phyloP scores from a whole-genome alignment of 2,113 vertebrate genomes.

The Halcyon malimbica region DNA sequence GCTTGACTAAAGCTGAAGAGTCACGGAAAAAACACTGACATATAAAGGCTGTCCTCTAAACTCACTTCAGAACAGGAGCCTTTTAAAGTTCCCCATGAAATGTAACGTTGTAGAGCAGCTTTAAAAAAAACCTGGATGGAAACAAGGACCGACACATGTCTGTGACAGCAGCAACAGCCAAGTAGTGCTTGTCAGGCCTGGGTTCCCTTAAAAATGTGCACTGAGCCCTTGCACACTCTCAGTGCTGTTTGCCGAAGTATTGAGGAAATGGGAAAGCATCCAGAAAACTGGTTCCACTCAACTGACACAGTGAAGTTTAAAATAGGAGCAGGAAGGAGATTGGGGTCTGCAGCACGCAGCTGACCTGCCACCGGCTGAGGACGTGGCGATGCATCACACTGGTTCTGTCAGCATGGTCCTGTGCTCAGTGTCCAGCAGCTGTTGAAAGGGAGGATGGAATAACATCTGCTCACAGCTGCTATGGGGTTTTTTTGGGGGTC shows the following conservation, averaged over 20 bases:
- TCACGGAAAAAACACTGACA: neutral
- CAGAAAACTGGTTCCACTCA: constrained; percentile 47
- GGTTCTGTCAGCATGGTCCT: neutral
- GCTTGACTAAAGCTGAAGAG: neutral
- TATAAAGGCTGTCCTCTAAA: neutral
- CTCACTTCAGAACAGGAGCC: neutral
- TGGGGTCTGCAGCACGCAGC: neutral
- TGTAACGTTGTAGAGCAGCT: neutral
- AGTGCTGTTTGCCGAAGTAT: neutral
- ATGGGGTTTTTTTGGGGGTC: neutral
- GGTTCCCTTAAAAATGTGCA: neutral
- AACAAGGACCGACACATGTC: neutral
- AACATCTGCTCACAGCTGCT: neutral
- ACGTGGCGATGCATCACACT: rapidly evolving
- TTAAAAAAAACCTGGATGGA: neutral
- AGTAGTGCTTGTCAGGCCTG: neutral
- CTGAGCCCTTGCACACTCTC: neutral
- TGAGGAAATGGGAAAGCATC: constrained; percentile 34
- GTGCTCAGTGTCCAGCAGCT: neutral
- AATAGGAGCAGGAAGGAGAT: constrained; percentile 1
- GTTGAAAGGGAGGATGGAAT: neutral
- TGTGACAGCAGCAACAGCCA: neutral
- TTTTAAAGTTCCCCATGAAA: neutral
- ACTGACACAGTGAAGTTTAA: neutral
- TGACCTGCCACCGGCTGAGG: neutral